These are phyloP conservation scores for Rhynchomys soricoides DNA, from an alignment of 2,113 vertebrate genomes.

Conservation along the genomic window DNA sequence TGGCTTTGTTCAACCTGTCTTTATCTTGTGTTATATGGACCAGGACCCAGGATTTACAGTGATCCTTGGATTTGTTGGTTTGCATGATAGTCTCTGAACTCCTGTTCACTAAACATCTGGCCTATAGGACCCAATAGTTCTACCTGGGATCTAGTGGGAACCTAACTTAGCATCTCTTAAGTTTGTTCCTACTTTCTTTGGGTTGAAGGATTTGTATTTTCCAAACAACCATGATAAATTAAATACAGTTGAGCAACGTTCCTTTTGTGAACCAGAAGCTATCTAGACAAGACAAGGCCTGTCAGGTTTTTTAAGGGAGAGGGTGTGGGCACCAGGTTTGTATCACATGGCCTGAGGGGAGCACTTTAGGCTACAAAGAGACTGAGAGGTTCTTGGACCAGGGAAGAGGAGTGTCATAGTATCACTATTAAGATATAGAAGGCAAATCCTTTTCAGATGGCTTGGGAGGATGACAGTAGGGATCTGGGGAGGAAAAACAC, in stretches of 20 bases:
- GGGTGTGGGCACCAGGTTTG: neutral
- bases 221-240: neutral
- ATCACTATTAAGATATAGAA: neutral
- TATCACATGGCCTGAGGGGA: neutral
- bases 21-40: neutral
- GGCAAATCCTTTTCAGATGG: neutral
- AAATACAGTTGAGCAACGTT: slow-evolving; percentile 47
- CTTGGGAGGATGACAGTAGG: neutral
- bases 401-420: neutral
- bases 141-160: neutral
- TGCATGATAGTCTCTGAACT: neutral
- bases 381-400: neutral
- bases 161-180: slow-evolving; percentile 16
- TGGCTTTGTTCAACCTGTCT: neutral
- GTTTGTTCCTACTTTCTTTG: slow-evolving; percentile 48
- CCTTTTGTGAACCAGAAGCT: slow-evolving; percentile 13
- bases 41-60: slow-evolving; percentile 22
- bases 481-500: neutral
- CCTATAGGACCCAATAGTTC: neutral
- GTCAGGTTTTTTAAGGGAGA: slow-evolving; percentile 30
- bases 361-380: neutral
- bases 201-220: slow-evolving; percentile 18
- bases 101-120: neutral
- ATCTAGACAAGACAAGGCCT: neutral
- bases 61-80: neutral